Percentiles rank a stretch among this genome's conserved stretches.
Evolutionary conservation across 2,888 invertebrate species (phyloP).

Genomic region (Phyllotreta cruciferae): DNA sequence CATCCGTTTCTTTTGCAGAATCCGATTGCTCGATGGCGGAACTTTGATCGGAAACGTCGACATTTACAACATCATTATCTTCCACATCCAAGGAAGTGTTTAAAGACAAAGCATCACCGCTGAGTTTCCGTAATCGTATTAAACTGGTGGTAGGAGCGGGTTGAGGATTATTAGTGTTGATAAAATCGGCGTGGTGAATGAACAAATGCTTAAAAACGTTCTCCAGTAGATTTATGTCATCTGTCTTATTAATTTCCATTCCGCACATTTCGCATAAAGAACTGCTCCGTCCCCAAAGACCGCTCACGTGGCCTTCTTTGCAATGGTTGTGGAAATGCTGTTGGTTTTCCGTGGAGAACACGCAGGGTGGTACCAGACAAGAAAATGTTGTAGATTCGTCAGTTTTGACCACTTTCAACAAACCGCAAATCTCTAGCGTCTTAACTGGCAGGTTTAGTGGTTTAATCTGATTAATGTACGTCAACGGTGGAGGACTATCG

Average conservation of each 20-base stretch:
- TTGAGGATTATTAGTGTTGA: background rate
- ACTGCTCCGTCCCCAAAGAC: slow-evolving; percentile 31
- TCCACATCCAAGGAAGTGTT: slow-evolving; percentile 14
- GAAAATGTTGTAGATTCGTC: slow-evolving; percentile 45
- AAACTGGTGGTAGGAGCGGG: slow-evolving; percentile 16
- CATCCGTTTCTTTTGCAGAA: slow-evolving; percentile 48
- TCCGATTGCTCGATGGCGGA: slow-evolving; percentile 20
- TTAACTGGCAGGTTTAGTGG: slow-evolving; percentile 26
- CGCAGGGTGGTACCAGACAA: slow-evolving; percentile 52
- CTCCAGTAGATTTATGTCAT: slow-evolving; percentile 39
- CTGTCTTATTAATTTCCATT: slow-evolving; percentile 32
- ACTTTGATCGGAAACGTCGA: background rate
- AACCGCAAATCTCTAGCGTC: slow-evolving; percentile 41
- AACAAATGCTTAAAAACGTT: slow-evolving; percentile 46
- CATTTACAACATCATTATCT: slow-evolving; percentile 14
- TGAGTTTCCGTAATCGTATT: slow-evolving; percentile 59
- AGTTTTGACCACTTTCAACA: slow-evolving; percentile 44
- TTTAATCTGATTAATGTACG: slow-evolving; percentile 37
- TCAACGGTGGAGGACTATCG: slow-evolving; percentile 44
- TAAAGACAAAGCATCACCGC: slow-evolving; percentile 60
- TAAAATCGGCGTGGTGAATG: slow-evolving; percentile 42
- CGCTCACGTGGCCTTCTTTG: slow-evolving; percentile 47
- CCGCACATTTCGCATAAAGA: slow-evolving; percentile 44
- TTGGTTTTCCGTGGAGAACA: slow-evolving; percentile 48
- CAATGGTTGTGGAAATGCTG: slow-evolving; percentile 54